Evolutionary conservation across 1,140 invertebrate species (phyloP).

Genomic region (Linepithema humile): DNA sequence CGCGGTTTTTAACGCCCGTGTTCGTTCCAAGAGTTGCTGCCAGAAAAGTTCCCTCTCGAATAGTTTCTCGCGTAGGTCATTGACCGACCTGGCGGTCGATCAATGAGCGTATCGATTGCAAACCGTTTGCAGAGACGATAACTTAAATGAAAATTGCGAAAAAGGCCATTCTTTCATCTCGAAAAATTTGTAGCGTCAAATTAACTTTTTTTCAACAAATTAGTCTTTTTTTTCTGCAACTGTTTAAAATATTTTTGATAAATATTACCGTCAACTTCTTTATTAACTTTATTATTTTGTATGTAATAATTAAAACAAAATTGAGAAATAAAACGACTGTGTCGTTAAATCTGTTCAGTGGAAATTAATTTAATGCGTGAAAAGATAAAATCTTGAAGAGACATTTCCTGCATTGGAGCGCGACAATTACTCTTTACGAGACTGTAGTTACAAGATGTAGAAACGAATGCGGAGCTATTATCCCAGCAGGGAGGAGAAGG

Average conservation of each 20-base stretch:
- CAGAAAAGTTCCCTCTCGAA: constrained; percentile 1
- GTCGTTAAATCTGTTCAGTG: background rate
- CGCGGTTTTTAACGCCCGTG: constrained; percentile 6
- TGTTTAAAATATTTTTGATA: background rate
- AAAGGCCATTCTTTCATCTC: no score
- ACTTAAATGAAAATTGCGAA: background rate
- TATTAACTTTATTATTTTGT: background rate
- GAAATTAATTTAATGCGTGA: background rate
- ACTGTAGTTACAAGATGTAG: constrained; percentile 46
- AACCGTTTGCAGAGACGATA: background rate
- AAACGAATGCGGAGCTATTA: constrained; percentile 43
- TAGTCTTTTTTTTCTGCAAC: background rate
- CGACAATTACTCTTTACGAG: constrained; percentile 39
- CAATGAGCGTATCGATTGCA: background rate
- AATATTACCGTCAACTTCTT: background rate
- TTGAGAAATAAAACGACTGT: background rate
- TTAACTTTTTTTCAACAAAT: background rate
- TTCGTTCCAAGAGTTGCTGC: background rate
- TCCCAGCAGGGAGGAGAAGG: constrained; percentile 18
- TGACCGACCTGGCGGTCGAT: background rate
- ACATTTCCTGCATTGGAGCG: background rate
- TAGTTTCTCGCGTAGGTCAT: background rate
- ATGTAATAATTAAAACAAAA: background rate
- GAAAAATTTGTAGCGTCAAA: background rate
- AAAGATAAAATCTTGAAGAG: background rate